A percentile compares a stretch with the other conserved stretches of the same genome.
Evolutionary conservation across 2,888 invertebrate genomes (phyloP).

Genomic region (Podabrus alpinus): DNA sequence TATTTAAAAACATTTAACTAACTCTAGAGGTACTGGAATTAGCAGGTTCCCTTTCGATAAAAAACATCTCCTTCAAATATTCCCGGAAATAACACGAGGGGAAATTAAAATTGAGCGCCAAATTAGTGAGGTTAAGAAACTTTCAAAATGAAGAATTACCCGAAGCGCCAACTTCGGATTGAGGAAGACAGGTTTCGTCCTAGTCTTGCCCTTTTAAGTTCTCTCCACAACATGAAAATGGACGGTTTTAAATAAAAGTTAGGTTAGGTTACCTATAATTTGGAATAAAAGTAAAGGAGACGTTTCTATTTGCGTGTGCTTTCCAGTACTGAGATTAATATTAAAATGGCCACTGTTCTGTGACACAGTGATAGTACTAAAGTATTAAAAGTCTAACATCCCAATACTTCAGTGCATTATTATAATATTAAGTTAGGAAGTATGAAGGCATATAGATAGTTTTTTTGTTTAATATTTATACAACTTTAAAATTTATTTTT

Average conservation of each 20-base stretch:
- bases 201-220: background rate
- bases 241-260: background rate
- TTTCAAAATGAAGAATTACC: background rate
- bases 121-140: background rate
- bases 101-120: background rate
- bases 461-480: constrained; percentile 50
- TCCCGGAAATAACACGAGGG: background rate
- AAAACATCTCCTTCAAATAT: background rate
- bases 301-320: constrained; percentile 19
- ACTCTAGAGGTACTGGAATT: constrained; percentile 51
- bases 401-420: constrained; percentile 58
- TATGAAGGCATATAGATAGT: constrained; percentile 59
- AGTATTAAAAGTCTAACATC: constrained; percentile 58
- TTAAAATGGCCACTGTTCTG: constrained; percentile 52
- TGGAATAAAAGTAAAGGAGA: constrained; percentile 1
- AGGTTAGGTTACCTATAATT: background rate
- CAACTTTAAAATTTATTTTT: constrained; percentile 48
- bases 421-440: constrained; percentile 56
- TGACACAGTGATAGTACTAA: constrained; percentile 57
- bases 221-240: background rate
- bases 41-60: constrained; percentile 23
- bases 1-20: constrained; percentile 58
- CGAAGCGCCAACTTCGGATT: background rate
- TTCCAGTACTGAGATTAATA: constrained; percentile 53
- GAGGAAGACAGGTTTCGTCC: background rate